Evolutionary conservation across 2,113 vertebrate genomes (phyloP).

Genomic region (Pollimyrus isidori): DNA sequence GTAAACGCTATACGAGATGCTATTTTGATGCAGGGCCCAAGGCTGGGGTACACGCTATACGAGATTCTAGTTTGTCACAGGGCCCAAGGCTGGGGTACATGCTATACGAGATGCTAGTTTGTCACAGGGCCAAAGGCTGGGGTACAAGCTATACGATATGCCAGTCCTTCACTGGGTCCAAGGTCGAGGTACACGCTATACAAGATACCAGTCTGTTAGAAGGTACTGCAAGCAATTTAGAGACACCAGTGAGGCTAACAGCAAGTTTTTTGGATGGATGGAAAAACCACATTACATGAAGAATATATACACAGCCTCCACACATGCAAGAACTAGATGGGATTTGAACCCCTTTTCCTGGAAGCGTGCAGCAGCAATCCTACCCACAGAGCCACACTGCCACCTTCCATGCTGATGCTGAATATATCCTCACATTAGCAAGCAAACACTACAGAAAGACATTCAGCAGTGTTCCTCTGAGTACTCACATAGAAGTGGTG

Average conservation of each 20-base stretch:
- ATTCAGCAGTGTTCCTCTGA: background rate
- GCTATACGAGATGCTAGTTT: too few relatives aligned
- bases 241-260: background rate
- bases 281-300: background rate
- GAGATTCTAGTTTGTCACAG: too few relatives aligned
- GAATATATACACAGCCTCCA: background rate
- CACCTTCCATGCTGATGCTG: background rate
- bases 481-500: constrained; percentile 58
- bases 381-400: background rate
- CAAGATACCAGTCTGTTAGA: background rate
- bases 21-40: too few relatives aligned
- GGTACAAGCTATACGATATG: rapidly evolving
- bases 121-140: too few relatives aligned
- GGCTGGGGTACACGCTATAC: too few relatives aligned
- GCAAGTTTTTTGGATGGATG: background rate
- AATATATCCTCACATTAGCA: background rate
- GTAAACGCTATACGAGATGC: background rate
- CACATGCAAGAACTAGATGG: background rate
- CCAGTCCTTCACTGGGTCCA: background rate
- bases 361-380: background rate
- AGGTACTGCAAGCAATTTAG: background rate
- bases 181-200: background rate
- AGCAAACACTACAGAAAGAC: background rate
- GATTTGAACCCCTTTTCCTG: background rate
- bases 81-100: too few relatives aligned